These are phyloP conservation scores for Myotis lucifugus DNA, from an alignment of 2,113 vertebrate species.

Conservation along the genomic window DNA sequence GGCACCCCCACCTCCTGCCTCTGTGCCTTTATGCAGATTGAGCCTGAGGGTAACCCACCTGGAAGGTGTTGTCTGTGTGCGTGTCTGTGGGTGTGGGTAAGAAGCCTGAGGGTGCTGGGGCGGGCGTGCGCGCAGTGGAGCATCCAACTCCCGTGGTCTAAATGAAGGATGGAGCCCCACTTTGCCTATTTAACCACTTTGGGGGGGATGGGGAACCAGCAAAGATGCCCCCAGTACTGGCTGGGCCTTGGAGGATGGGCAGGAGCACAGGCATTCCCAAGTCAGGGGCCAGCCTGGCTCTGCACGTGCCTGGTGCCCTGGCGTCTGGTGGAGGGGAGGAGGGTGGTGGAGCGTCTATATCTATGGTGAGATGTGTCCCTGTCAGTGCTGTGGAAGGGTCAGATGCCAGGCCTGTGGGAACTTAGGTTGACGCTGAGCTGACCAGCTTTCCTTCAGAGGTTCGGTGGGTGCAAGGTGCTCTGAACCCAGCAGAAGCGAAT, in stretches of 20 bases:
- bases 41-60: not conserved
- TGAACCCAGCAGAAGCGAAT: not conserved
- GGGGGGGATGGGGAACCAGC: not conserved
- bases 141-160: not conserved
- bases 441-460: not conserved
- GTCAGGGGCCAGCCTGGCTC: not conserved
- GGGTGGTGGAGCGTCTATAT: not conserved
- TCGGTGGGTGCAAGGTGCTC: not conserved
- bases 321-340: not conserved
- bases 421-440: not conserved
- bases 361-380: not conserved
- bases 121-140: not conserved
- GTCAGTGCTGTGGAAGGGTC: not conserved
- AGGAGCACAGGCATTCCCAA: not conserved
- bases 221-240: not conserved
- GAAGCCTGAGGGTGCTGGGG: not conserved
- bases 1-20: fast-evolving
- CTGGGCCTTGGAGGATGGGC: not conserved
- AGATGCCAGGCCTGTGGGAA: not conserved
- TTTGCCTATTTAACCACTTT: not conserved
- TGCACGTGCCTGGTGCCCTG: not conserved
- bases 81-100: not conserved
- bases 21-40: not conserved
- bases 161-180: not conserved
- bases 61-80: not conserved